Percentiles rank a stretch among this genome's conserved stretches.
These are phyloP conservation scores for Aethina tumida DNA, from an alignment of 1,140 invertebrate species.

Conservation along the genomic window DNA sequence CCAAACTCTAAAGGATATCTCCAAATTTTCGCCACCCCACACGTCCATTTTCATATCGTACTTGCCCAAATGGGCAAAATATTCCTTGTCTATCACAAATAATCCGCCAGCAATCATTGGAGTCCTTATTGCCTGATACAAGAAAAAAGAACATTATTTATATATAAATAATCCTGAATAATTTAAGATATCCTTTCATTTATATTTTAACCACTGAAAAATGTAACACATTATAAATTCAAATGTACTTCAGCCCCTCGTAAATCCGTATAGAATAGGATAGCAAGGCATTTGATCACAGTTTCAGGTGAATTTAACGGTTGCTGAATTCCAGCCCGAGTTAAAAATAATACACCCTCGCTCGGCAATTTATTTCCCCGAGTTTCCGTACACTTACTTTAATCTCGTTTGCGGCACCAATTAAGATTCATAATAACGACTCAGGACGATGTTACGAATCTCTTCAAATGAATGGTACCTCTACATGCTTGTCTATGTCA, in stretches of 20 bases:
- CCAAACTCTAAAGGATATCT: slow-evolving; percentile 78
- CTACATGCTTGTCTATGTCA: too few species aligned
- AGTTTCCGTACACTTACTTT: too few species aligned
- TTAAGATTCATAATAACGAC: too few species aligned
- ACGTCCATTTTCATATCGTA: slow-evolving; percentile 98
- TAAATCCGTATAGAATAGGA: too few species aligned
- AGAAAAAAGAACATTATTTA: slow-evolving; percentile 13
- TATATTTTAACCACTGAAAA: slow-evolving; percentile 2
- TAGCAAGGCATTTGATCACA: too few species aligned
- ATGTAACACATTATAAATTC: not conserved
- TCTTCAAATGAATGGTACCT: too few species aligned
- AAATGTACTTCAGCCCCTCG: not conserved
- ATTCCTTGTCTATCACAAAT: slow-evolving; percentile 85
- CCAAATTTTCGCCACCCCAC: slow-evolving; percentile 83
- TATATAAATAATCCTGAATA: not conserved
- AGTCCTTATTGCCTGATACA: slow-evolving; percentile 58
- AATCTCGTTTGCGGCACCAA: too few species aligned
- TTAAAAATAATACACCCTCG: too few species aligned
- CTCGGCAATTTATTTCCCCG: too few species aligned
- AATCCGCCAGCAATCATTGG: slow-evolving; percentile 93
- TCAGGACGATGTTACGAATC: too few species aligned
- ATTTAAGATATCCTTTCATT: slow-evolving; percentile 1
- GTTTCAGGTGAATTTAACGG: too few species aligned
- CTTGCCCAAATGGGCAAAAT: slow-evolving; percentile 90
- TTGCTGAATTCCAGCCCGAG: too few species aligned